These are phyloP conservation scores for Diaphora mendica DNA, from an alignment of 2,888 invertebrate genomes.

Conservation along the genomic window DNA sequence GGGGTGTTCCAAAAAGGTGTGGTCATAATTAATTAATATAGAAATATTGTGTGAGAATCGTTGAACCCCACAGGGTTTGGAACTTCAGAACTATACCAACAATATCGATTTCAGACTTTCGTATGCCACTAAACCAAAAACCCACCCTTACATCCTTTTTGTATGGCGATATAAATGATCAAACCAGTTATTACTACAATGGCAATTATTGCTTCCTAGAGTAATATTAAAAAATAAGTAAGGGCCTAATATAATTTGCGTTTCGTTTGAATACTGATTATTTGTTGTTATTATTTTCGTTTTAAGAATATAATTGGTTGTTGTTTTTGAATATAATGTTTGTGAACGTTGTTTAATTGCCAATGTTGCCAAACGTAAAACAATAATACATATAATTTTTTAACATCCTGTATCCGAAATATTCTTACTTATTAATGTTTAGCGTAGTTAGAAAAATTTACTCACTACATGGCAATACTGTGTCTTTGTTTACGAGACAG, in stretches of 20 bases:
- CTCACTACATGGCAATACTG: constrained; percentile 19
- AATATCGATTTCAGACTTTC: background rate
- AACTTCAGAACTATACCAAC: background rate
- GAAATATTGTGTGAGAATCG: background rate
- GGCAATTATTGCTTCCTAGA: background rate
- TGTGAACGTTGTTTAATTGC: constrained; percentile 28
- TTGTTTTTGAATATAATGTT: constrained; percentile 33
- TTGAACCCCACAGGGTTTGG: background rate
- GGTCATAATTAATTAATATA: background rate
- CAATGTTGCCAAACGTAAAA: constrained; percentile 34
- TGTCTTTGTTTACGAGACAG: constrained; percentile 44
- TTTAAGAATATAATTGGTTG: constrained; percentile 48
- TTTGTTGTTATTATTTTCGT: constrained; percentile 50
- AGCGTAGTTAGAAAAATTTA: constrained; percentile 19
- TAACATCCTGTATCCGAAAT: background rate
- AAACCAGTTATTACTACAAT: background rate
- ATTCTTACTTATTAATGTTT: constrained; percentile 10
- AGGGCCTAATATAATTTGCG: constrained; percentile 19
- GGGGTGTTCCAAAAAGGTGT: background rate
- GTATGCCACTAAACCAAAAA: background rate
- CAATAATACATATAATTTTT: constrained; percentile 17
- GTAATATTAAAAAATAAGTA: background rate
- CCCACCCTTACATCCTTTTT: background rate
- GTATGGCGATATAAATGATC: background rate
- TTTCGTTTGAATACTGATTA: constrained; percentile 40